Evolutionary conservation across 2,797 vertebrate genomes (phyloP), one percentile per base, ranked within the genome.

Genomic region (Acridotheres tristis): DNA sequence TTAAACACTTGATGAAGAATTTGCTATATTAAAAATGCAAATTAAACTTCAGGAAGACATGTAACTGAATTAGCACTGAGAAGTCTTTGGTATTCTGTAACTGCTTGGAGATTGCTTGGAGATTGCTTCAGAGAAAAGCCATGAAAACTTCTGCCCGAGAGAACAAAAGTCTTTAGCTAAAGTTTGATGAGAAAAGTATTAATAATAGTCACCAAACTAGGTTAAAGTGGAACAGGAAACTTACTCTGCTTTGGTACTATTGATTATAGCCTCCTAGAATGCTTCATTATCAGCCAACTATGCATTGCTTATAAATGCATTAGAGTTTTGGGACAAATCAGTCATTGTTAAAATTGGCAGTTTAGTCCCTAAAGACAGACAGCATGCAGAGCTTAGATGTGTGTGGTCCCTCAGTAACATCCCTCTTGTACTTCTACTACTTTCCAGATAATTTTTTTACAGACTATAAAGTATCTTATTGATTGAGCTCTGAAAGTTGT

Each of bases 261-360:
- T 98, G 98, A 98, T 98, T 96, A 92, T 92, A 90, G 97, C 97
- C 97, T 98, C 96, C 89, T 97, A 91, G 85, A 98, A 96, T 79
- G 91, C 88, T 98, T 98, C 97, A 96, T 98, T 98, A 97, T 94
- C 90, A 97, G 88, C 42, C 59, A 88, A 55, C 80, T 96, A 81
- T 94, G 96, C 54, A 26, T 90, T 96, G 80, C 92, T 97, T 89
- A 71, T 97, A 97, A 97, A 97, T 93, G 80, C 93, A 96, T 83
- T 96, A 95, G 95, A 91, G 86, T 93, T 96, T 94, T 94, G 89
- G 96, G 94, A 94, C 67, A 95, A 88, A 93, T 97, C 71, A 75
- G 59, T 97, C 95, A 94, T 89, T 94, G 92, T 96, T 97, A 92
- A 97, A 97, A 97, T 77, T 94, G 92, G 58, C 91, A 85, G 54